A percentile compares a stretch with the other conserved stretches of the same genome.
phyloP scores from a whole-genome alignment of 2,797 vertebrate genomes.

The Enteromius radiatus region DNA sequence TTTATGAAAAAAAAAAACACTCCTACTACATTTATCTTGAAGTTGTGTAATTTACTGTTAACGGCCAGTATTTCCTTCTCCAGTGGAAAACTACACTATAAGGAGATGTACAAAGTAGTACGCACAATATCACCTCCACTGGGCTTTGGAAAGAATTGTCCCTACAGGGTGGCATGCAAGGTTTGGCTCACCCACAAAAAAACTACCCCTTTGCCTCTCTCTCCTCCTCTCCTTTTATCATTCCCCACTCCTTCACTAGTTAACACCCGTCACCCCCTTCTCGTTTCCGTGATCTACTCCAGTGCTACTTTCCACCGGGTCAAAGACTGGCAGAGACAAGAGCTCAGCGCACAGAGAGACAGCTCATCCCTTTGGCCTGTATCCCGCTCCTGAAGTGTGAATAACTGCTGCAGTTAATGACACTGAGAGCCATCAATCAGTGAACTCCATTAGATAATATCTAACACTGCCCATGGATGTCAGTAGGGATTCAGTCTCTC shows the following conservation, averaged over 20 bases:
- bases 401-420: slow-evolving; percentile 27
- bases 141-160: slow-evolving; percentile 99
- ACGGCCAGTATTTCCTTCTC: slow-evolving; percentile 67
- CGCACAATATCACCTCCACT: slow-evolving; percentile 99
- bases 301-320: slow-evolving; percentile 58
- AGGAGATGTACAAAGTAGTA: slow-evolving; percentile 99
- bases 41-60: slow-evolving; percentile 45
- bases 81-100: slow-evolving; percentile 99
- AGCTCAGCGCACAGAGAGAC: slow-evolving; percentile 72
- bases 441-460: slow-evolving; percentile 26
- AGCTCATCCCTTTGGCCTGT: slow-evolving; percentile 51
- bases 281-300: slow-evolving; percentile 64
- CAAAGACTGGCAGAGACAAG: slow-evolving; percentile 74
- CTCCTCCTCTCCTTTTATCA: slow-evolving; percentile 25
- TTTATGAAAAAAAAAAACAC: background rate
- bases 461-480: slow-evolving; percentile 32
- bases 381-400: slow-evolving; percentile 12
- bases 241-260: slow-evolving; percentile 51
- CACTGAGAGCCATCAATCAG: slow-evolving; percentile 36
- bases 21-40: slow-evolving; percentile 18
- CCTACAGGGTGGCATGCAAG: slow-evolving; percentile 99
- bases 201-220: slow-evolving; percentile 9
- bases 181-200: slow-evolving; percentile 83
- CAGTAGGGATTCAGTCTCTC: slow-evolving; percentile 63
- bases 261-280: slow-evolving; percentile 56